A percentile compares a stretch with the other conserved stretches of the same genome.
These are phyloP conservation scores for Candidula unifasciata DNA, from an alignment of 2,888 invertebrate genomes.

Conservation along the genomic window DNA sequence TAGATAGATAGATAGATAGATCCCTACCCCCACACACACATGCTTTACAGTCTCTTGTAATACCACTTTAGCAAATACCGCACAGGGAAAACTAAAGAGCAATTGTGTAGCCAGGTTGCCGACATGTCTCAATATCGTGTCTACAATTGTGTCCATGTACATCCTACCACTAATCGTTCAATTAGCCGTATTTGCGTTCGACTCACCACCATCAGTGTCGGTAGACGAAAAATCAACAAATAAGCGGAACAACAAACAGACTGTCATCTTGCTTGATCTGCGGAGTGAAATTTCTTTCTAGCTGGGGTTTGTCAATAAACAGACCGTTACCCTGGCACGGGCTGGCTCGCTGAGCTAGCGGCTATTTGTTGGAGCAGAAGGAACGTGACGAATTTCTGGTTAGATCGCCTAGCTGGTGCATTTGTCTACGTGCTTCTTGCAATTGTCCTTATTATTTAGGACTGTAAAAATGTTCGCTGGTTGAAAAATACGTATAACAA, in stretches of 20 bases:
- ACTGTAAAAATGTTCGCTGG: neutral
- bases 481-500: neutral
- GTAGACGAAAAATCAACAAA: constrained; percentile 50
- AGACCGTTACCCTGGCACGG: constrained; percentile 52
- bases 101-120: too few species aligned
- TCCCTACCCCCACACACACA: too few species aligned
- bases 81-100: too few species aligned
- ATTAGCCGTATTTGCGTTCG: neutral
- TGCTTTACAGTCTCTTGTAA: too few species aligned
- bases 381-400: constrained; percentile 51
- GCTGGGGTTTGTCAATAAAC: constrained; percentile 21
- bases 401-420: neutral
- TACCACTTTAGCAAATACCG: too few species aligned
- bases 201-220: neutral
- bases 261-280: constrained; percentile 45
- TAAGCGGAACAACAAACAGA: constrained; percentile 51
- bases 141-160: too few species aligned
- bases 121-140: too few species aligned
- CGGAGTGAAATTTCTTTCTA: constrained; percentile 32
- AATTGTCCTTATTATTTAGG: constrained; percentile 19
- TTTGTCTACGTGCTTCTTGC: constrained; percentile 36
- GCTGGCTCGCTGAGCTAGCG: constrained; percentile 52
- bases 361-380: constrained; percentile 54
- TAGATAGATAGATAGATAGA: too few species aligned
- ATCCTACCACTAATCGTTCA: neutral